Conservation (phyloP, 92 coral and sea anemone species). For the Umimayanthus kanabou region DNA sequence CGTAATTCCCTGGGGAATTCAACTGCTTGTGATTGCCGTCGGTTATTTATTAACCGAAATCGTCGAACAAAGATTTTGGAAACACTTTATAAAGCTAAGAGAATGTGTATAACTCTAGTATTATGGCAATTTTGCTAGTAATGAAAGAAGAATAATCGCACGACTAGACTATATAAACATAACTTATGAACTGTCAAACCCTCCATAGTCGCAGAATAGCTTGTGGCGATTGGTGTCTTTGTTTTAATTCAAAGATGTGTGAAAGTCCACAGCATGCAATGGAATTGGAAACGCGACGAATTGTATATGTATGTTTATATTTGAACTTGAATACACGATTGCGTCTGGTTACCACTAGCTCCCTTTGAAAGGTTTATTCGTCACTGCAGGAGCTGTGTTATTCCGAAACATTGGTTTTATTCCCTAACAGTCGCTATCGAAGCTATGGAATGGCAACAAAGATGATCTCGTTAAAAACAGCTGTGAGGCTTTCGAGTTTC, state of each 20-base stretch:
- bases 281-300: too few species aligned
- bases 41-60: not conserved
- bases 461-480: not conserved
- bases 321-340: not conserved
- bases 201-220: too few species aligned
- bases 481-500: not conserved
- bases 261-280: too few species aligned
- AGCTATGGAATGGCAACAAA: not conserved
- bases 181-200: too few species aligned
- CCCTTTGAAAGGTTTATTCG: not conserved
- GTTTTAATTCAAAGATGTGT: too few species aligned
- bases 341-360: not conserved
- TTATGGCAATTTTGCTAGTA: too few species aligned
- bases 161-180: too few species aligned
- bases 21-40: not conserved
- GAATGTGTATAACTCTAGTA: too few species aligned
- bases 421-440: not conserved
- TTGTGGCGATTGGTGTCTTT: too few species aligned
- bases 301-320: not conserved
- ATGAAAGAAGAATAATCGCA: too few species aligned
- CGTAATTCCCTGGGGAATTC: conserved; percentile 33
- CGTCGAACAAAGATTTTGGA: not conserved
- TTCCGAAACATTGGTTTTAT: not conserved
- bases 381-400: not conserved
- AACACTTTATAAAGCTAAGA: too few species aligned